Evolutionary conservation across 2,888 invertebrate genomes (phyloP).

Genomic region (Galerucella calmariensis): DNA sequence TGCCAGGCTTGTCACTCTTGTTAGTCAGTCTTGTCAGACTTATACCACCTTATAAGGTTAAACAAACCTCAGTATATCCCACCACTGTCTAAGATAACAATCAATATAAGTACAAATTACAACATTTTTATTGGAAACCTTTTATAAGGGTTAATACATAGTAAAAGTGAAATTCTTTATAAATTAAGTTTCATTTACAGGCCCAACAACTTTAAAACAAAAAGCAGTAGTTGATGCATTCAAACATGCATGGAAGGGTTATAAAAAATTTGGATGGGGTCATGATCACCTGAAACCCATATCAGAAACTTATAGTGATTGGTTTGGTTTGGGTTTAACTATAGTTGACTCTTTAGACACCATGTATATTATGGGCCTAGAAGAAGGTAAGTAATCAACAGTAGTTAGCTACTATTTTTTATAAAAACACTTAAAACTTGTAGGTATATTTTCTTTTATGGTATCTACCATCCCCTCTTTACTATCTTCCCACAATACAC

Average conservation of each 20-base stretch:
- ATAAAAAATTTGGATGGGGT: conserved; percentile 96
- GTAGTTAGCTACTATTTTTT: conserved; percentile 11
- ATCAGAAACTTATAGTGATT: conserved; percentile 84
- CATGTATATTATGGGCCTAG: conserved; percentile 94
- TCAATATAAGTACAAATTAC: no score
- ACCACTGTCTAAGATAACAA: no score
- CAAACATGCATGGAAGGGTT: conserved; percentile 93
- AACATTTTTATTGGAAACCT: no score
- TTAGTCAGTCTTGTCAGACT: no score
- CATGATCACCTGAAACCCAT: conserved; percentile 95
- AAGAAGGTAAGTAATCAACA: conserved; percentile 73
- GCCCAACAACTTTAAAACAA: conserved; percentile 85
- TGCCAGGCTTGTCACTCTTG: no score
- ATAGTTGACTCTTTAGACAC: conserved; percentile 96
- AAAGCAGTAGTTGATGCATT: conserved; percentile 89
- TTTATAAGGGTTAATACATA: no score
- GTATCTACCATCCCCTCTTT: no score
- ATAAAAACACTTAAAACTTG: background rate
- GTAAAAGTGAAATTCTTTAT: no score
- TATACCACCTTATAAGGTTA: no score
- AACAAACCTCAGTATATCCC: no score
- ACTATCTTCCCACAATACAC: no score
- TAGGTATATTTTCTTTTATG: no score
- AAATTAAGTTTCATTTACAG: conserved; percentile 60
- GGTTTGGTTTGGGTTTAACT: conserved; percentile 97